Percentiles rank a stretch among this genome's conserved stretches.
These are phyloP conservation scores for human (Homo sapiens) DNA, from an alignment of 2,113 vertebrate genomes.

Conservation along the genomic window GRCh38 chr6:103095501-103096000, in stretches of 20 bases:
- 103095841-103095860: not conserved
- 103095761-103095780: not conserved
- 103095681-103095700: not conserved
- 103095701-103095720: not conserved
- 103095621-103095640: not conserved
- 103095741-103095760: not conserved
- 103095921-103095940: not conserved
- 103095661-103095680: not conserved
- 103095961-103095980: not conserved
- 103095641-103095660: not conserved
- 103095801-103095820: not conserved
- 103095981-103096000: not conserved
- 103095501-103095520: not conserved
- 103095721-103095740: not conserved
- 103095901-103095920: not conserved
- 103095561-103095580: not conserved
- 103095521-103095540: not conserved
- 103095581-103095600: not conserved
- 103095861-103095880: not conserved
- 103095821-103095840: not conserved
- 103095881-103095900: not conserved
- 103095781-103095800: not conserved
- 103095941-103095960: not conserved
- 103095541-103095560: not conserved
- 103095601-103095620: not conserved